phyloP scores from a whole-genome alignment of 2,888 invertebrate species.

The Gibbula magus region DNA sequence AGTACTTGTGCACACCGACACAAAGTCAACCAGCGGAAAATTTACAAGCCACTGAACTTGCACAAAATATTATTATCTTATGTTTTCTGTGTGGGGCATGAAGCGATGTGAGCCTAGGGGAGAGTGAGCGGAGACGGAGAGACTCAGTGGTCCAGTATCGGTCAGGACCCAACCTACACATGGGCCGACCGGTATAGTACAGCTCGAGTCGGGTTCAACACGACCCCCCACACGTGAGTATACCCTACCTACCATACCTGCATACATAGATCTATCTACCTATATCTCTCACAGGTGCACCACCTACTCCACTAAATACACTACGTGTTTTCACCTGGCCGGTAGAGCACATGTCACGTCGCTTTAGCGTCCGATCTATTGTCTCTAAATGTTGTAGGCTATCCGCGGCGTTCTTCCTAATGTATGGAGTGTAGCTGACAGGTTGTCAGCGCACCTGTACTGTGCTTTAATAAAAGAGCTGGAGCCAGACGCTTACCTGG shows the following conservation, averaged over 20 bases:
- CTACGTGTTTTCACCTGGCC: neutral
- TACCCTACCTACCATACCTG: neutral
- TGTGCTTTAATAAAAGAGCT: neutral
- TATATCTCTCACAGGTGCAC: neutral
- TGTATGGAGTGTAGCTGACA: neutral
- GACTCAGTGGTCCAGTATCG: neutral
- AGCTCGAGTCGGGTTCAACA: neutral
- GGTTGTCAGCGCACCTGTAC: neutral
- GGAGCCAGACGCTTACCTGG: neutral
- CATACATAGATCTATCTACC: neutral
- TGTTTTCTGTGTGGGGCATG: neutral
- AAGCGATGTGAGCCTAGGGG: neutral
- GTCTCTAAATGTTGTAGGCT: neutral
- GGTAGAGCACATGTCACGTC: neutral
- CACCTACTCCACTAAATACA: neutral
- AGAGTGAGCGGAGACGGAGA: neutral
- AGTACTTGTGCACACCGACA: neutral
- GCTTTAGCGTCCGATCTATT: neutral
- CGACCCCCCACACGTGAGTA: too few relatives aligned
- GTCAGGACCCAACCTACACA: neutral
- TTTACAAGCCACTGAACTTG: slow-evolving; percentile 5
- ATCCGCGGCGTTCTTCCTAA: neutral
- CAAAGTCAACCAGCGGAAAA: slow-evolving; percentile 7
- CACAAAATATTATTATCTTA: slow-evolving; percentile 15
- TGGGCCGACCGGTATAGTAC: slow-evolving; percentile 17